These are phyloP conservation scores for Ara ararauna DNA, from an alignment of 2,797 vertebrate species.

Conservation along the genomic window DNA sequence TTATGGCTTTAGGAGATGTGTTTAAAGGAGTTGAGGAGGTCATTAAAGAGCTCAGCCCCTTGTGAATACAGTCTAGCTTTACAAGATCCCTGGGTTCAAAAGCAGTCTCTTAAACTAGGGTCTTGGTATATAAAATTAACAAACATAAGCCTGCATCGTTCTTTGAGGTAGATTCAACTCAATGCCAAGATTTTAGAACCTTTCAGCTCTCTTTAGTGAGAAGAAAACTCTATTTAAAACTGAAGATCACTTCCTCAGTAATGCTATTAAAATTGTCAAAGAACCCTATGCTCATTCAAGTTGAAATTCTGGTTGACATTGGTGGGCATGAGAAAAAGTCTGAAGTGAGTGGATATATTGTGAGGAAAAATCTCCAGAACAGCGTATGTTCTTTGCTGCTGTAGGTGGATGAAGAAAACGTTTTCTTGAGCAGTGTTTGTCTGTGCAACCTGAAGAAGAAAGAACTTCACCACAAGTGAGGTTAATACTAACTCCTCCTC, in stretches of 20 bases:
- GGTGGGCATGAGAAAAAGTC: not conserved
- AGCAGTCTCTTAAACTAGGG: not conserved
- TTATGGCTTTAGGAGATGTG: slow-evolving; percentile 46
- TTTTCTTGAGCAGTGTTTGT: not conserved
- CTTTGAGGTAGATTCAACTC: not conserved
- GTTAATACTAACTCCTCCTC: not conserved
- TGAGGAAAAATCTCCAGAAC: not conserved
- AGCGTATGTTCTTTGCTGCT: not conserved
- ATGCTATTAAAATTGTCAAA: not conserved
- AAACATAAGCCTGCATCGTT: not conserved
- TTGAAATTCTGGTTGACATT: not conserved
- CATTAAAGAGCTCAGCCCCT: not conserved
- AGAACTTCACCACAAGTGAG: not conserved
- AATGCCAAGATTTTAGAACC: not conserved
- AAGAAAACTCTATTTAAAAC: not conserved
- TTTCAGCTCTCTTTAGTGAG: not conserved
- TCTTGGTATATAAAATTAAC: not conserved
- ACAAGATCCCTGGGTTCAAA: not conserved
- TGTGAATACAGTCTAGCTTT: not conserved
- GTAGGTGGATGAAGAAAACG: not conserved
- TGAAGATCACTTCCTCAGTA: not conserved
- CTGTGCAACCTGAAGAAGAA: not conserved
- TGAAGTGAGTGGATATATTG: not conserved
- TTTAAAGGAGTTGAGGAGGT: slow-evolving; percentile 24
- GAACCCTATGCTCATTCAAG: not conserved